These are phyloP conservation scores for Agrochola lota DNA, from an alignment of 2,888 invertebrate species.

Conservation along the genomic window DNA sequence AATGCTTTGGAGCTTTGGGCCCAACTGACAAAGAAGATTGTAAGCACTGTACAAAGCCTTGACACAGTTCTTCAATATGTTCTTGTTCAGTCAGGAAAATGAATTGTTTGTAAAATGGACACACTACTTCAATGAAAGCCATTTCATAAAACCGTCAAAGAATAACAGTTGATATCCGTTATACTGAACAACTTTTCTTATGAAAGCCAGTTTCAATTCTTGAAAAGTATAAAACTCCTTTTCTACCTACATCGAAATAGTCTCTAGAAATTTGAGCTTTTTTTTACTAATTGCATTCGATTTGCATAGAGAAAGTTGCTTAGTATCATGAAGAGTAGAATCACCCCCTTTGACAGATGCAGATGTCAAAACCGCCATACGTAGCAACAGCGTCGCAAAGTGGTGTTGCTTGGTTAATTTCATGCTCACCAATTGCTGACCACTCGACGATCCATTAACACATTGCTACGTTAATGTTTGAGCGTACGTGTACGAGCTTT, in stretches of 20 bases:
- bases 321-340: too few relatives aligned
- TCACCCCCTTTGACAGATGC: neutral
- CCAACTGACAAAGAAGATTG: conserved; percentile 12
- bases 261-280: neutral
- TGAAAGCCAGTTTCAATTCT: neutral
- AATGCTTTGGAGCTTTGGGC: conserved; percentile 17
- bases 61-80: neutral
- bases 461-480: conserved; percentile 38
- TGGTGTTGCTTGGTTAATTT: conserved; percentile 27
- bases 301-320: neutral
- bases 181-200: neutral
- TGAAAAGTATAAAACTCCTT: neutral
- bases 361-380: neutral
- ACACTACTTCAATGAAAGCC: neutral
- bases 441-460: conserved; percentile 51
- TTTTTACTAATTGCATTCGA: neutral
- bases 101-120: neutral
- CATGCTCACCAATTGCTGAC: conserved; percentile 23
- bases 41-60: neutral
- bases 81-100: too few relatives aligned
- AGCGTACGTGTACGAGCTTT: conserved; percentile 20
- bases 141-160: neutral
- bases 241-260: neutral
- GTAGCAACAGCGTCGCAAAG: conserved; percentile 3
- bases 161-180: neutral